A percentile compares a stretch with the other conserved stretches of the same genome.
These are phyloP conservation scores for Hippocampus kuda DNA, from an alignment of 2,797 vertebrate genomes.

Conservation along the genomic window DNA sequence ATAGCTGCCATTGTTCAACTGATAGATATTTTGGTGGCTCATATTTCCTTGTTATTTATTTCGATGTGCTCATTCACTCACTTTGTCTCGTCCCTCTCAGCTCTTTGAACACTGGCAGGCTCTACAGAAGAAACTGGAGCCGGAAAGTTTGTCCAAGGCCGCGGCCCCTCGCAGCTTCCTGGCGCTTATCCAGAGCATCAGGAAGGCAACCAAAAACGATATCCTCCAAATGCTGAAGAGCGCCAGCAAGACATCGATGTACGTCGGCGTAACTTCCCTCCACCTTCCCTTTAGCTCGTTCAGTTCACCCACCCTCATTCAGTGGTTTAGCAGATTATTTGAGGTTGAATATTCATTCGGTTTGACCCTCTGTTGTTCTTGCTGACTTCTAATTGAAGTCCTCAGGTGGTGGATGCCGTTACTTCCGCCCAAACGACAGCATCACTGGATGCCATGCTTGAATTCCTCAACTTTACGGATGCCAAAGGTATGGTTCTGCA, in stretches of 20 bases:
- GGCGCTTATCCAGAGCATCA: constrained; percentile 78
- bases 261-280: constrained; percentile 41
- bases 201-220: constrained; percentile 79
- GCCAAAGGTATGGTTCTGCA: constrained; percentile 72
- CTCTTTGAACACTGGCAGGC: constrained; percentile 81
- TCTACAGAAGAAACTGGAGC: constrained; percentile 72
- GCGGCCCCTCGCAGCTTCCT: constrained; percentile 80
- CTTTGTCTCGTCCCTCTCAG: constrained; percentile 53
- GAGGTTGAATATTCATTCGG: background rate
- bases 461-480: constrained; percentile 89
- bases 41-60: constrained; percentile 17
- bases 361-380: background rate
- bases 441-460: constrained; percentile 79
- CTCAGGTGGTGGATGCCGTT: constrained; percentile 86
- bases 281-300: constrained; percentile 14
- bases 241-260: constrained; percentile 81
- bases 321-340: background rate
- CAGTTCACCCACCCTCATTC: background rate
- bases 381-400: constrained; percentile 60
- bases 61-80: constrained; percentile 18
- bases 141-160: constrained; percentile 76
- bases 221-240: constrained; percentile 79
- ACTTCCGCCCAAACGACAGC: constrained; percentile 86
- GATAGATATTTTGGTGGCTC: constrained; percentile 14
- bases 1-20: background rate